phyloP scores from a whole-genome alignment of 2,888 invertebrate genomes.

The Drosophila prolongata region DNA sequence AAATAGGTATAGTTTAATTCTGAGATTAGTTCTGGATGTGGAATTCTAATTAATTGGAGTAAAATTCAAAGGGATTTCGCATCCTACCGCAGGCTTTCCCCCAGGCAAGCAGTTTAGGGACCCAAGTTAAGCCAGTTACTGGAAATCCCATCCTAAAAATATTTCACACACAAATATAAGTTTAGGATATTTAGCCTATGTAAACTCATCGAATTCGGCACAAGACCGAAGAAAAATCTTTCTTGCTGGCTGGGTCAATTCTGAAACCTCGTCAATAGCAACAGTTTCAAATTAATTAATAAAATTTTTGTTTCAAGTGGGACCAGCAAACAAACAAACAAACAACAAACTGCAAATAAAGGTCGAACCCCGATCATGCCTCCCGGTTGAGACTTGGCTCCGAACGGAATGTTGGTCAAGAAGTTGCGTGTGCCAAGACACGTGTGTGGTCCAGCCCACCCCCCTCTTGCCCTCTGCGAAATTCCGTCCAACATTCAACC shows the following conservation, averaged over 20 bases:
- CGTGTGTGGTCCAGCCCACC: slow-evolving; percentile 37
- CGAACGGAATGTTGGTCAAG: slow-evolving; percentile 51
- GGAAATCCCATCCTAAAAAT: not conserved
- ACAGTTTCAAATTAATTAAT: slow-evolving; percentile 69
- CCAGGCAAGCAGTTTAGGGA: not conserved
- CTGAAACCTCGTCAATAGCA: slow-evolving; percentile 11
- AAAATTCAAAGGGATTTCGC: not conserved
- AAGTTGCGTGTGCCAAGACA: slow-evolving; percentile 49
- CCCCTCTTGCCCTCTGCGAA: not conserved
- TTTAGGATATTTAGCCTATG: slow-evolving; percentile 15
- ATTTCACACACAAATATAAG: not conserved
- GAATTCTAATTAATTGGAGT: slow-evolving; percentile 21
- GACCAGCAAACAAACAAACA: slow-evolving; percentile 41
- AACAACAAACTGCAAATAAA: slow-evolving; percentile 49
- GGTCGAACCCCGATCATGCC: slow-evolving; percentile 20
- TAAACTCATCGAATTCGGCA: slow-evolving; percentile 56
- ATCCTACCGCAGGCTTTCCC: not conserved
- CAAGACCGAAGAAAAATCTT: slow-evolving; percentile 21
- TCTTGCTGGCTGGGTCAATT: slow-evolving; percentile 6
- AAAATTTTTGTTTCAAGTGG: slow-evolving; percentile 55
- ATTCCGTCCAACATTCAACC: slow-evolving; percentile 27
- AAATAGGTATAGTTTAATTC: slow-evolving; percentile 17
- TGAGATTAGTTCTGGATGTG: slow-evolving; percentile 5
- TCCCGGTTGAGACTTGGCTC: slow-evolving; percentile 9
- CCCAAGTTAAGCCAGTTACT: slow-evolving; percentile 11